Conservation (phyloP, 2,888 invertebrate genomes). For the Sclerodermus sp. region DNA sequence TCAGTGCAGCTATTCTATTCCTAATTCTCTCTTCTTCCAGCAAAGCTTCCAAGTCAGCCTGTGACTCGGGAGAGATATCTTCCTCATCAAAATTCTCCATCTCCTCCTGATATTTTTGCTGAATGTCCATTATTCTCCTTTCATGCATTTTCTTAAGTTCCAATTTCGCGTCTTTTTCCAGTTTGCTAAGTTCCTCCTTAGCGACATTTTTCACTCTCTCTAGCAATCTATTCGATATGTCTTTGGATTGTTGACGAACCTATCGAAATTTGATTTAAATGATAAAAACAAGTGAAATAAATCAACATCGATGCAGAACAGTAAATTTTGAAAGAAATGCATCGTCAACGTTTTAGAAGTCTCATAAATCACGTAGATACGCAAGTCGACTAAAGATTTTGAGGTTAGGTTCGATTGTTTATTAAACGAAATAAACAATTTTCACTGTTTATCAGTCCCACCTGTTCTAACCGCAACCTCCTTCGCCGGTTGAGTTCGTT, state of each 20-base stretch:
- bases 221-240: constrained; percentile 62
- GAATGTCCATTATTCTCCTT: constrained; percentile 59
- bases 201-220: constrained; percentile 62
- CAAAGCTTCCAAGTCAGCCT: constrained; percentile 50
- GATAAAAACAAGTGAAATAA: not conserved
- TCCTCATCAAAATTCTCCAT: constrained; percentile 61
- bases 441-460: constrained; percentile 33
- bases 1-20: constrained; percentile 46
- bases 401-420: not conserved
- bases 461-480: constrained; percentile 66
- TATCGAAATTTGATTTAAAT: constrained; percentile 29
- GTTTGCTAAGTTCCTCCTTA: constrained; percentile 58
- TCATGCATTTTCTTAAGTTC: constrained; percentile 62
- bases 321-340: not conserved
- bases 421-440: not conserved
- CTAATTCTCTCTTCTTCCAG: constrained; percentile 34
- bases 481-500: constrained; percentile 63
- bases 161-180: constrained; percentile 59
- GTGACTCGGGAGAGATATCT: constrained; percentile 58
- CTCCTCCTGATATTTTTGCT: constrained; percentile 60
- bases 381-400: not conserved
- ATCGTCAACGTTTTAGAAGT: not conserved
- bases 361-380: not conserved
- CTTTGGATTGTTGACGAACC: constrained; percentile 67
- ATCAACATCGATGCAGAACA: not conserved